phyloP scores from a whole-genome alignment of 2,113 vertebrate genomes.

The Lontra canadensis region DNA sequence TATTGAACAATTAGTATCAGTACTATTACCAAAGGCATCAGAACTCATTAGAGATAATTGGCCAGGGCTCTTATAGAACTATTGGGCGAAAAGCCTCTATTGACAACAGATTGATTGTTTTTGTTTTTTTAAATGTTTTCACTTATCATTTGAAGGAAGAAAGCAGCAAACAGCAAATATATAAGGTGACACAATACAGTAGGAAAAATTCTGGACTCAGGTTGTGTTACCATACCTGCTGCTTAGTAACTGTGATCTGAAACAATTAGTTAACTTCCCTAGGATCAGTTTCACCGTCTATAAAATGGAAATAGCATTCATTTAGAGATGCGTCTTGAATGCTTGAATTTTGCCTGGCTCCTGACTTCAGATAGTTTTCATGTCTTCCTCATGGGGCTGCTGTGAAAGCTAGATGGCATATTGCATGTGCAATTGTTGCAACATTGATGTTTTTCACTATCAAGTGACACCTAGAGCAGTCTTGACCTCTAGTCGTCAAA shows the following conservation, averaged over 20 bases:
- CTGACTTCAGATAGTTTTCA: not conserved
- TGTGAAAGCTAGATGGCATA: not conserved
- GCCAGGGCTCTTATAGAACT: not conserved
- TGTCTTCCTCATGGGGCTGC: not conserved
- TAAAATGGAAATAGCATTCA: not conserved
- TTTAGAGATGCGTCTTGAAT: not conserved
- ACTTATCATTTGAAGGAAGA: not conserved
- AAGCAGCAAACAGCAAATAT: not conserved
- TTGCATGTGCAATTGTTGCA: not conserved
- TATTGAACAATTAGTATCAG: conserved; percentile 55
- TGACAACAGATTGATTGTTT: not conserved
- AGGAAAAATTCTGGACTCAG: not conserved
- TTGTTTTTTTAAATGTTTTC: not conserved
- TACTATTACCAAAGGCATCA: conserved; percentile 5
- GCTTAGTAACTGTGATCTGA: not conserved
- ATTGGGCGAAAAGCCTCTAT: not conserved
- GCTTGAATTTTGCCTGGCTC: not conserved
- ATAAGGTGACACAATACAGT: not conserved
- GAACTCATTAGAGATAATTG: conserved; percentile 39
- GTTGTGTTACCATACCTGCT: not conserved
- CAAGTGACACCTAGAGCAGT: not conserved
- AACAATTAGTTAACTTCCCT: not conserved
- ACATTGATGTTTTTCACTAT: not conserved
- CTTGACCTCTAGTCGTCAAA: not conserved
- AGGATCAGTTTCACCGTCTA: not conserved